Base-by-base conservation (phyloP, 2,888 invertebrate species). In the Pyrgus malvae region DNA sequence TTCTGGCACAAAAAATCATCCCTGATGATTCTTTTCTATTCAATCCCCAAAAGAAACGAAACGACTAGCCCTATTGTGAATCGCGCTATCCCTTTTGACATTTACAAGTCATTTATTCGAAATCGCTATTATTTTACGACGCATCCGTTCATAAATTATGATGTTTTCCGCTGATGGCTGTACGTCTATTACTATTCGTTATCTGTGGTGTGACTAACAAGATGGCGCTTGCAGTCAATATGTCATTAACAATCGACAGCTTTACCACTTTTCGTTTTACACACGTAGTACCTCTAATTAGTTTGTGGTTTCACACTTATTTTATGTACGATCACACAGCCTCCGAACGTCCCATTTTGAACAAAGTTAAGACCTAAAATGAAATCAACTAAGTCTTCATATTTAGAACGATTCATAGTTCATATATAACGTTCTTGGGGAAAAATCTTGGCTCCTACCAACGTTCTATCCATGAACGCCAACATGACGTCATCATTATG, bases 41-140 rank as follows among this genome's bases (percentile, higher is more conserved):
- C 14, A 17, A 37, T 9, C 16, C 4, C 12, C 37, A 17, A 37
- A 31, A 16, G 9, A 51, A 50, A 45, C 35, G 16, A 25, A 29
- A 29, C 51, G 51, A 51, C 51, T 51, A 51, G 51, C 51, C n/a
- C 45, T 51, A 45, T 19, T 44, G 19, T 21, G 35, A 48, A 44
- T 37, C 23, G 16, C 14, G 35, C 11, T 35, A 16, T 46, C 16
- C n/a, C 17, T 2, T n/a, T 14, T 14, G 11, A 23, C 21, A 7
- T n/a, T 11, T 37, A 29, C 19, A 33, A 19, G 31, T 37, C n/a
- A 21, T 16, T n/a, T 16, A 17, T 9, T 9, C 9, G 9, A 19
- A 37, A 37, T 17, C 17, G 5, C 37, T 17, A 37, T 19, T 37
- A 17, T 6, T 19, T n/a, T 9, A 27, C 37, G 17, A 17, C 16